phyloP scores from a whole-genome alignment of 2,888 invertebrate genomes.

The Drosophila borealis region DNA sequence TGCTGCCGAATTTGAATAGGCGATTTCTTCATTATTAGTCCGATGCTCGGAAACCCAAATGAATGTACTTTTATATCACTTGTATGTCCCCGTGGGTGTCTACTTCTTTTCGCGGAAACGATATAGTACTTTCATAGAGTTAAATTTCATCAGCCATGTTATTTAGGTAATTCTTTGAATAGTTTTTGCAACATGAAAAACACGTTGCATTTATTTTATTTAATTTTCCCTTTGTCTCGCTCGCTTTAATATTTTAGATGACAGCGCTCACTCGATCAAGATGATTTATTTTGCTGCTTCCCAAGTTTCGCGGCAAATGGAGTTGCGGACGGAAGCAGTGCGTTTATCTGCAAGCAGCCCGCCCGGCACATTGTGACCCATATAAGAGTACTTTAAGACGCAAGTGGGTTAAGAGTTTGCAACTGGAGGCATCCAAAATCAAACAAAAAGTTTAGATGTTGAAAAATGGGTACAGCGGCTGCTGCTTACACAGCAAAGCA shows the following conservation, averaged over 20 bases:
- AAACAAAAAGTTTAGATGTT: slow-evolving; percentile 69
- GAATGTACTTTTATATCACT: too few relatives aligned
- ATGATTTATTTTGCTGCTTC: slow-evolving; percentile 65
- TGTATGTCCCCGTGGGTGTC: too few relatives aligned
- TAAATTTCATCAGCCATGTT: not conserved
- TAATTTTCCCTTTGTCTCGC: slow-evolving; percentile 14
- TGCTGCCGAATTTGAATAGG: too few relatives aligned
- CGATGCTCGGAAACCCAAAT: too few relatives aligned
- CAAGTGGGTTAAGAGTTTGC: slow-evolving; percentile 18
- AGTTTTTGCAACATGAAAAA: not conserved
- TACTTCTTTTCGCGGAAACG: too few relatives aligned
- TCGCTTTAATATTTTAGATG: slow-evolving; percentile 59
- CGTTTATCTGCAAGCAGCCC: slow-evolving; percentile 47
- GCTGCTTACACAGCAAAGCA: slow-evolving; percentile 34
- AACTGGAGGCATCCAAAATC: slow-evolving; percentile 62
- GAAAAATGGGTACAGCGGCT: slow-evolving; percentile 52
- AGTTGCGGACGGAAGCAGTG: slow-evolving; percentile 30
- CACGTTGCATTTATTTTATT: slow-evolving; percentile 2
- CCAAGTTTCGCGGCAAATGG: slow-evolving; percentile 33
- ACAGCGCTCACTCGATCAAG: slow-evolving; percentile 68
- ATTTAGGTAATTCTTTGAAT: not conserved
- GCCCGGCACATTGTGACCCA: slow-evolving; percentile 48
- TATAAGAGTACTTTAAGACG: slow-evolving; percentile 30
- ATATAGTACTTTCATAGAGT: not conserved
- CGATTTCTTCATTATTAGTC: too few relatives aligned